Conservation (phyloP, 2,113 vertebrate genomes). For the Microtus pennsylvanicus region DNA sequence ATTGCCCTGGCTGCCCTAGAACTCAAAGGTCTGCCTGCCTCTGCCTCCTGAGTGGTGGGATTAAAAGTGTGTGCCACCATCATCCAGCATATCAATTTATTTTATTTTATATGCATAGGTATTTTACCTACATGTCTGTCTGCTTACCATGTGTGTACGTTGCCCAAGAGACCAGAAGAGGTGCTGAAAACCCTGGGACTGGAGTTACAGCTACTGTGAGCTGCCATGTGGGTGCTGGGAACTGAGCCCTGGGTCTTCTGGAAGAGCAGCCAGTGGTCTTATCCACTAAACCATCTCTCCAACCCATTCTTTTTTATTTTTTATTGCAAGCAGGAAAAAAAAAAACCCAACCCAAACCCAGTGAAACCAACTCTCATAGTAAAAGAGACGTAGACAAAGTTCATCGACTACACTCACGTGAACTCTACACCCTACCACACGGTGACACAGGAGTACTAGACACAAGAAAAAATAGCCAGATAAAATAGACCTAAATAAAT, state of each 20-base stretch:
- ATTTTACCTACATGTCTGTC: neutral
- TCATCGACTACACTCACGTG: neutral
- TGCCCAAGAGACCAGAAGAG: neutral
- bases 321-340: conserved; percentile 17
- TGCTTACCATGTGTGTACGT: neutral
- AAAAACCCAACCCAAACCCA: neutral
- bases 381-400: neutral
- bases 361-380: neutral
- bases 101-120: neutral
- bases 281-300: neutral
- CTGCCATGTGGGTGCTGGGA: neutral
- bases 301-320: neutral
- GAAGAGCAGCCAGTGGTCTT: neutral
- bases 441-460: neutral
- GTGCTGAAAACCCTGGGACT: neutral
- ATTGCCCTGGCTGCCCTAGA: neutral
- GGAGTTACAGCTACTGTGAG: neutral
- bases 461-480: neutral
- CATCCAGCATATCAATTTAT: neutral
- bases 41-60: neutral
- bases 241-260: neutral
- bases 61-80: neutral
- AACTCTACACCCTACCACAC: neutral
- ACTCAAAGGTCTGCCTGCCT: neutral
- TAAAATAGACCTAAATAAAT: neutral